phyloP scores from a whole-genome alignment of 2,113 vertebrate genomes.

The Spheniscus mendiculus region DNA sequence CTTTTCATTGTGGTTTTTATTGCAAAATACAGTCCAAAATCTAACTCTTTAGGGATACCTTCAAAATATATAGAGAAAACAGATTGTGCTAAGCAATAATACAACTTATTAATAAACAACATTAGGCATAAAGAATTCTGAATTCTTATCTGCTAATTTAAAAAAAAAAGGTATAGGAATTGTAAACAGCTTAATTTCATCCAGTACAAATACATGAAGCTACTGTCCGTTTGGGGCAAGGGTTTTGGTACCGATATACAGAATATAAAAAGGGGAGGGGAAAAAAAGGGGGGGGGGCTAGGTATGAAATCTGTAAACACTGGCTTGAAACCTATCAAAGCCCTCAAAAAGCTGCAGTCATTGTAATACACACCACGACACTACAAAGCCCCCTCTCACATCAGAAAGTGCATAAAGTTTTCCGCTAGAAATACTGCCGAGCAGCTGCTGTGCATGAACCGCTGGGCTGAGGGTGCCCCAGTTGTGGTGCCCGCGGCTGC shows the following conservation, averaged over 20 bases:
- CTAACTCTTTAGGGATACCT: not conserved
- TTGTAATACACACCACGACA: fast-evolving
- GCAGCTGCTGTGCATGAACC: not conserved
- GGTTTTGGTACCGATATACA: not conserved
- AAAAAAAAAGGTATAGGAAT: not conserved
- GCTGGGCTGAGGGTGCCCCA: fast-evolving
- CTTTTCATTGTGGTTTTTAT: conserved; percentile 36
- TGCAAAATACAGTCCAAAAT: conserved; percentile 39
- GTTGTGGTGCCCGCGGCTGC: not conserved
- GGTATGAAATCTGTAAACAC: not conserved
- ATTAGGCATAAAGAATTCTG: conserved; percentile 5
- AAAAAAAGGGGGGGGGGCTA: too few relatives aligned
- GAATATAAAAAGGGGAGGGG: not conserved
- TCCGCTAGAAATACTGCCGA: not conserved
- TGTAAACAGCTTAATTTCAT: not conserved
- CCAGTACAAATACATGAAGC: not conserved
- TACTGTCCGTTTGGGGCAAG: not conserved
- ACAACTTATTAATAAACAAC: not conserved
- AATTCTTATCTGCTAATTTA: conserved; percentile 12
- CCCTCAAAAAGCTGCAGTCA: not conserved
- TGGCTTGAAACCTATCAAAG: not conserved
- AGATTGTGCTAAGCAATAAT: conserved; percentile 19
- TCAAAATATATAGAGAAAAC: not conserved
- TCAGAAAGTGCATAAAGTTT: conserved; percentile 67
- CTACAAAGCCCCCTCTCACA: not conserved